These are phyloP conservation scores for Embidobia sp. DNA, from an alignment of 2,888 invertebrate genomes.

Conservation along the genomic window DNA sequence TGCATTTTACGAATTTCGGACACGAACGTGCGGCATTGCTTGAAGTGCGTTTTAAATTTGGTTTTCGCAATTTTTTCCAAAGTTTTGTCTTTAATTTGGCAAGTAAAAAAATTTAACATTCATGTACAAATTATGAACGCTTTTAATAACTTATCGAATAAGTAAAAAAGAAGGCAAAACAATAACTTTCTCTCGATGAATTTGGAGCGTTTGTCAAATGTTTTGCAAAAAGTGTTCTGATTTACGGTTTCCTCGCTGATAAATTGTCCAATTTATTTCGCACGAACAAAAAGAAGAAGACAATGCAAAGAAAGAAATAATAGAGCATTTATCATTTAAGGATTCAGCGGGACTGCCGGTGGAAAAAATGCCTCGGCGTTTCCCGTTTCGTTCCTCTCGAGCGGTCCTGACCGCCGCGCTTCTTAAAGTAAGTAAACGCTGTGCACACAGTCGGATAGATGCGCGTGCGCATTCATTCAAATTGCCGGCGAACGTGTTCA, in stretches of 20 bases:
- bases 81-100: too few relatives aligned
- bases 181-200: too few relatives aligned
- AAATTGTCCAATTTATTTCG: background rate
- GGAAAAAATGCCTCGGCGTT: constrained; percentile 12
- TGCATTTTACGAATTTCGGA: too few relatives aligned
- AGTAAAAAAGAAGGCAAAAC: too few relatives aligned
- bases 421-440: constrained; percentile 35
- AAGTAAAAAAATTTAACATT: too few relatives aligned
- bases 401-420: constrained; percentile 11
- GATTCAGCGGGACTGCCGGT: constrained; percentile 10
- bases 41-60: too few relatives aligned
- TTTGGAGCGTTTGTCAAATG: too few relatives aligned
- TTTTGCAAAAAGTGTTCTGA: background rate
- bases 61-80: too few relatives aligned
- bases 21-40: too few relatives aligned
- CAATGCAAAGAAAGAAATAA: constrained; percentile 1
- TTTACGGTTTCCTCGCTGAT: background rate
- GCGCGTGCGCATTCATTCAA: constrained; percentile 26
- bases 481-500: constrained; percentile 4
- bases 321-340: constrained; percentile 2
- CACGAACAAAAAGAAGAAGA: too few relatives aligned
- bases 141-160: too few relatives aligned
- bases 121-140: too few relatives aligned
- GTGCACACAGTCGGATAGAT: constrained; percentile 29
- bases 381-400: constrained; percentile 32